These are phyloP conservation scores for Ceratoteleas bidentatus DNA, from an alignment of 1,140 invertebrate species.

Conservation along the genomic window DNA sequence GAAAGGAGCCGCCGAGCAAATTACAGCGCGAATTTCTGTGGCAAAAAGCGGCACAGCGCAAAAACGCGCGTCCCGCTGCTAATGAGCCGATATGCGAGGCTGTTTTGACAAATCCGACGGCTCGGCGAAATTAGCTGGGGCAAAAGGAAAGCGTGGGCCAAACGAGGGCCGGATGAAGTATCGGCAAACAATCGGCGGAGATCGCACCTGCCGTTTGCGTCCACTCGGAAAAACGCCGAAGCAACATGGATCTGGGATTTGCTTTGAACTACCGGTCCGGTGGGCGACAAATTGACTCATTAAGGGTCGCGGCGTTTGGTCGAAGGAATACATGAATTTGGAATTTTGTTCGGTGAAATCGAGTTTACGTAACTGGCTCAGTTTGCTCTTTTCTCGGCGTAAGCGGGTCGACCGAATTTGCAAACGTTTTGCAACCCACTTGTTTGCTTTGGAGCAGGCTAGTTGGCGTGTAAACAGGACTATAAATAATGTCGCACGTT, in stretches of 20 bases:
- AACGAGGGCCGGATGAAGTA: constrained; percentile 48
- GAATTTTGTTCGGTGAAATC: not conserved
- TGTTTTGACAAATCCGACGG: constrained; percentile 41
- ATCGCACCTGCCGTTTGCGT: constrained; percentile 45
- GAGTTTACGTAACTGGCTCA: not conserved
- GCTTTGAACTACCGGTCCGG: constrained; percentile 22
- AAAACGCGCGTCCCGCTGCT: not conserved
- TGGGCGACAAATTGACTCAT: constrained; percentile 16
- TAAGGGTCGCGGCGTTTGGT: too few species aligned
- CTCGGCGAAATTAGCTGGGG: constrained; percentile 52
- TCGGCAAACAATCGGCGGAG: constrained; percentile 38
- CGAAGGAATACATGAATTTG: not conserved
- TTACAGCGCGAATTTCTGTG: constrained; percentile 36
- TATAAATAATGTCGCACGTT: constrained; percentile 32
- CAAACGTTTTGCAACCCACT: constrained; percentile 36
- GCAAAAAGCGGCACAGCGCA: not conserved
- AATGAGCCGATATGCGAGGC: constrained; percentile 10
- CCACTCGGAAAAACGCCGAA: constrained; percentile 19
- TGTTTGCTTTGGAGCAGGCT: constrained; percentile 45
- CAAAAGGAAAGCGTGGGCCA: constrained; percentile 21
- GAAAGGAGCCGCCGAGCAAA: constrained; percentile 12
- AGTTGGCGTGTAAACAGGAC: constrained; percentile 20
- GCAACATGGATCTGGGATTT: constrained; percentile 1
- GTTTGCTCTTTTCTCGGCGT: not conserved
- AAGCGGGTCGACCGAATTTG: constrained; percentile 34